Base-by-base conservation (phyloP, 1,140 invertebrate species). In the Antheraea pernyi region DNA sequence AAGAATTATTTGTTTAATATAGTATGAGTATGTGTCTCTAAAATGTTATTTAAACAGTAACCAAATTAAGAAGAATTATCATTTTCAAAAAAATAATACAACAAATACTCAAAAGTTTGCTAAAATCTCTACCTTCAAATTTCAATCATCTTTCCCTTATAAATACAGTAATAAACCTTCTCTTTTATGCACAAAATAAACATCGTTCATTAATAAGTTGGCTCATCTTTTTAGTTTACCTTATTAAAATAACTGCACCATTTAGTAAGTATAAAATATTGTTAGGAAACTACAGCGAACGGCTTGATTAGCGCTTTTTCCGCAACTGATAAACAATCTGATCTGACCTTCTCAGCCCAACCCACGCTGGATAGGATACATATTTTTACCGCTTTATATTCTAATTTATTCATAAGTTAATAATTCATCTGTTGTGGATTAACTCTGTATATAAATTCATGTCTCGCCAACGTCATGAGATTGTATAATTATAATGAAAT, bases 301-400 rank as follows among this genome's bases (percentile, higher is more conserved):
- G 36, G 60, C 10, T 61, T 61, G 36, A 61, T 36, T 61, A 36
- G 60, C 60, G 60, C 60, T 65, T 65, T 65, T 65, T 65, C 63
- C 63, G 37, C 63, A 46, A 65, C 36, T 46, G 63, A 65, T 65
- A 65, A 19, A 39, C 39, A 65, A 65, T 65, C 63, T 65, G 39
- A 65, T 65, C 63, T 65, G 39, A 65, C 63, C 63, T 65, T 65
- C 63, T 37, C 19, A 61, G 19, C 11, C 60, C 60, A 11, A 61
- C 60, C 19, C 60, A 61, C 18, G 30, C 60, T 61, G 19, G 19
- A 13, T 53, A 53, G 46, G 46, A 53, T 53, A 16, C 22, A 30
- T 16, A 2, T 16, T 53, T 53, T 53, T 53, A 53, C 46, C 13
- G 13, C 46, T 53, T 16, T 53, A 16, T 53, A 53, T 53, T 53